Evolutionary conservation across 2,888 invertebrate species (phyloP).

Genomic region (Piscicola geometra): DNA sequence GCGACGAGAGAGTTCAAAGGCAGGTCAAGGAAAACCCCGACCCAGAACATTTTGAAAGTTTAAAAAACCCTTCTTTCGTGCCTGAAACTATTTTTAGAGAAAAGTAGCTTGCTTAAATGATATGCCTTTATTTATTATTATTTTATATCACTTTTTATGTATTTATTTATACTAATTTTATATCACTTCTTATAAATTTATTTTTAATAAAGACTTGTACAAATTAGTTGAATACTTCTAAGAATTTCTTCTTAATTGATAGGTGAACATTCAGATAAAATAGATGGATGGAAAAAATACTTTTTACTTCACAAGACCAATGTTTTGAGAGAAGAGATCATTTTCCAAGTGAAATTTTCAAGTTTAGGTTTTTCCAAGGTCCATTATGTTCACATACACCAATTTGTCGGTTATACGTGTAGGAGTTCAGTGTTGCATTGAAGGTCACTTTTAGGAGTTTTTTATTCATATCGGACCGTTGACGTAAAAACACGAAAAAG

Average conservation of each 20-base stretch:
- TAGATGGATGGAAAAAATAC: too few species aligned
- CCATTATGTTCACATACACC: too few species aligned
- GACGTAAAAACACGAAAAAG: too few species aligned
- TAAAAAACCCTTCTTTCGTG: slow-evolving; percentile 63
- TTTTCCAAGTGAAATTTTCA: too few species aligned
- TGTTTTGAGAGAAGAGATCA: too few species aligned
- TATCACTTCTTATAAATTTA: neutral
- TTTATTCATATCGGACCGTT: too few species aligned
- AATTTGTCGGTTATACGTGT: too few species aligned
- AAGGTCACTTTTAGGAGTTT: too few species aligned
- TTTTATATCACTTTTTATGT: neutral
- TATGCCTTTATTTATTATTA: neutral
- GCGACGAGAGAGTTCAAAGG: slow-evolving; percentile 70
- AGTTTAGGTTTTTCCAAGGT: too few species aligned
- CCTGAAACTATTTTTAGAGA: slow-evolving; percentile 48
- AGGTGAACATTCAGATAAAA: too few species aligned
- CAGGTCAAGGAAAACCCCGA: slow-evolving; percentile 58
- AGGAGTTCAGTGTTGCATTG: too few species aligned
- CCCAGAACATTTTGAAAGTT: slow-evolving; percentile 65
- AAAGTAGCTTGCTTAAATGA: slow-evolving; percentile 23
- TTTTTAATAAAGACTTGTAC: neutral
- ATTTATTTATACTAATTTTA: neutral
- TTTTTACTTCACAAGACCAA: too few species aligned
- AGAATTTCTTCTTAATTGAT: neutral
- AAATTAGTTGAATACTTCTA: neutral